Percentiles rank a stretch among this genome's conserved stretches.
phyloP scores from a whole-genome alignment of 2,113 vertebrate species.

The Caracal caracal region DNA sequence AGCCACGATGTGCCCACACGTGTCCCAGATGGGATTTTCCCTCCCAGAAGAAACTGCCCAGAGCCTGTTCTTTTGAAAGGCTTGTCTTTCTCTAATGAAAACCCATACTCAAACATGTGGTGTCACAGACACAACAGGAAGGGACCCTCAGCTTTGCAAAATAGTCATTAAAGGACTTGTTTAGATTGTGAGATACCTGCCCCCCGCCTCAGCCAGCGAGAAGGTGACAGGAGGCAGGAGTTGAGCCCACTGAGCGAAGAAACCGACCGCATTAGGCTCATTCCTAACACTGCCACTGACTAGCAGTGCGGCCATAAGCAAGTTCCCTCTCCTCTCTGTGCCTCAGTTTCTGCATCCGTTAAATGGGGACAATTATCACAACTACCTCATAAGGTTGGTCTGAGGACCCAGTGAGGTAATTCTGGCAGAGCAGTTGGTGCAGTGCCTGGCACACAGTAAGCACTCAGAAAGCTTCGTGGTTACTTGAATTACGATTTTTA shows the following conservation, averaged over 20 bases:
- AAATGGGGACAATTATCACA: background rate
- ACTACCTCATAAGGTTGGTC: background rate
- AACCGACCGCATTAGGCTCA: background rate
- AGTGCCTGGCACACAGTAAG: background rate
- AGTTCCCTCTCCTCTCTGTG: background rate
- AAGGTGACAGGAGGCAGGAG: background rate
- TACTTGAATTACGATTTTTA: slow-evolving; percentile 30
- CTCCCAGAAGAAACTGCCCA: background rate
- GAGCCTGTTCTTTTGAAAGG: background rate
- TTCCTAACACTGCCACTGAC: background rate
- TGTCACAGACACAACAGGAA: background rate
- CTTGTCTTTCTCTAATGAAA: background rate
- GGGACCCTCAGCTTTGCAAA: background rate
- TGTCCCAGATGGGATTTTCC: background rate
- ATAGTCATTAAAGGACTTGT: background rate
- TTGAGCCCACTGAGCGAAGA: background rate
- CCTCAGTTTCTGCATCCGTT: background rate
- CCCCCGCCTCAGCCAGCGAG: background rate
- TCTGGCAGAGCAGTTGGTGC: background rate
- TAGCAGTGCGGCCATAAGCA: background rate
- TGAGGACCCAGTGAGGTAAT: background rate
- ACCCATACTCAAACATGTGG: background rate
- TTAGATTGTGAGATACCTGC: background rate
- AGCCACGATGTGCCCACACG: background rate
- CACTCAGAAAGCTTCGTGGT: background rate